Evolutionary conservation across 2,797 vertebrate genomes (phyloP), one percentile per base, ranked within the genome.

Genomic region (Halcyon smyrnensis): DNA sequence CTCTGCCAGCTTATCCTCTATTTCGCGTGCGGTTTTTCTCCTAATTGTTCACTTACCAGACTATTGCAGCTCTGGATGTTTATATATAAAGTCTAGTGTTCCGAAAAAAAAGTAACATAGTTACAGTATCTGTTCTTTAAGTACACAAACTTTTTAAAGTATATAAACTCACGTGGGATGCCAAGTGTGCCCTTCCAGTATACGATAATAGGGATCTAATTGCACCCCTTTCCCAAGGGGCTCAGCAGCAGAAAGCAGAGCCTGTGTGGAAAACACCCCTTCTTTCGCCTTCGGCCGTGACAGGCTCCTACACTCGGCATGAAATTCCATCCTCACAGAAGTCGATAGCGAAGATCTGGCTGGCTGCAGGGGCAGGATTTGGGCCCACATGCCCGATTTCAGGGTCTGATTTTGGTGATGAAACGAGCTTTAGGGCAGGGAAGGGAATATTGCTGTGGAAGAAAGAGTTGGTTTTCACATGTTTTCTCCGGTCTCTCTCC

Each of bases 71-170:
- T 90, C 74, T 80, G 74, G 87, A 68, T 96, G 96, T 96, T 96
- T 96, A 95, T 84, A 68, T 90, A 82, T 95, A 96, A 96, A 96
- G 94, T 95, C 95, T 96, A 45, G 48, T 82, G 74, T 93, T 95
- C 93, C 10, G 27, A 81, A 93, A 95, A 90, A 89, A 57, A 69
- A 71, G 41, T 69, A 93, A 91, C 83, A n/a, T 70, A 93, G 93
- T 91, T 91, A 48, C 96, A 89, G 73, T 87, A 91, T 82, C 67
- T 84, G 39, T 51, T 95, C 90, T 90, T 90, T 62, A 86, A 91
- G 69, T 62, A 50, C 65, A 57, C 62, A 84, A 88, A 90, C 57
- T 70, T 92, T 81, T 81, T 45, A 23, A 88, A 87, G 71, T 82
- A 63, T 63, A 28, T 79, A 95, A 89, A 90, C 90, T 93, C 56